Evolutionary conservation across 2,113 vertebrate genomes (phyloP).

Genomic region (Alouatta palliata): DNA sequence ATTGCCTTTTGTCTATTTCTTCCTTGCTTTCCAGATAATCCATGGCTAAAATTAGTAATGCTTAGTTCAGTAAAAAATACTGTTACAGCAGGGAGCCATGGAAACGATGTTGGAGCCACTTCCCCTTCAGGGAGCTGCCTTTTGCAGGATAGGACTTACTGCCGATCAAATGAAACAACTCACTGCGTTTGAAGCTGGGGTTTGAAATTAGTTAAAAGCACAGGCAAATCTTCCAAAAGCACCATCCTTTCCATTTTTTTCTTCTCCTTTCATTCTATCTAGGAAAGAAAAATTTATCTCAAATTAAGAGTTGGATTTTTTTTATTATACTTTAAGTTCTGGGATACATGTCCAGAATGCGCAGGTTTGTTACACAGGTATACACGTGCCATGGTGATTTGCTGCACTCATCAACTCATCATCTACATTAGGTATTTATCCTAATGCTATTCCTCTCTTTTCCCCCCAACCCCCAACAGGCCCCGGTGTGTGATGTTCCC

Average conservation of each 20-base stretch:
- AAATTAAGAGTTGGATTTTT: slow-evolving; percentile 7
- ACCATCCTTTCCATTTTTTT: neutral
- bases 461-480: too few species aligned
- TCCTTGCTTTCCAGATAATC: slow-evolving; percentile 74
- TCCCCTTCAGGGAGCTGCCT: slow-evolving; percentile 62
- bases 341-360: too few species aligned
- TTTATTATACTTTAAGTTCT: too few species aligned
- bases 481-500: too few species aligned
- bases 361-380: too few species aligned
- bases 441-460: too few species aligned
- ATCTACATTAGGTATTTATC: too few species aligned
- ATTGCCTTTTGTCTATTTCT: slow-evolving; percentile 76
- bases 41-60: slow-evolving; percentile 81
- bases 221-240: slow-evolving; percentile 30
- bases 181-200: slow-evolving; percentile 1
- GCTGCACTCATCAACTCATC: too few species aligned
- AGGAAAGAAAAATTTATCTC: neutral
- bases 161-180: slow-evolving; percentile 58
- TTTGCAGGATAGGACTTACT: slow-evolving; percentile 49
- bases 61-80: slow-evolving; percentile 78
- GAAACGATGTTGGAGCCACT: slow-evolving; percentile 26
- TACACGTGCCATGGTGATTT: too few species aligned
- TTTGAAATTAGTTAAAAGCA: slow-evolving; percentile 37
- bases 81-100: slow-evolving; percentile 67
- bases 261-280: neutral